These are phyloP conservation scores for Drosophila pseudotalamancana DNA, from an alignment of 2,888 invertebrate genomes.

Conservation along the genomic window DNA sequence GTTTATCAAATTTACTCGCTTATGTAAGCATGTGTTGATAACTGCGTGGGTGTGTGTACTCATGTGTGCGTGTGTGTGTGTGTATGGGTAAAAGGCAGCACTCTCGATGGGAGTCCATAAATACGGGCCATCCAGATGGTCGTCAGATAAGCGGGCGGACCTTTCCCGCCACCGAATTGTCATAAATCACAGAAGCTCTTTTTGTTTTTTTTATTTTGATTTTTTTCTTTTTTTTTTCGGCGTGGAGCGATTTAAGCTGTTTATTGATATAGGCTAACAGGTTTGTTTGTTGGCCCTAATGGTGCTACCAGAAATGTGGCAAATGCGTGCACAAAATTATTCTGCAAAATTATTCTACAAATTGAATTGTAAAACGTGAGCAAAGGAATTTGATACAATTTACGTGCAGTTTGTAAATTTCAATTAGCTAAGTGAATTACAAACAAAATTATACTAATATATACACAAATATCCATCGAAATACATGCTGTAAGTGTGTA, in stretches of 20 bases:
- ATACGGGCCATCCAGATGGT: constrained; percentile 65
- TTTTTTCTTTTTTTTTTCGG: constrained; percentile 8
- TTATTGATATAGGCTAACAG: constrained; percentile 73
- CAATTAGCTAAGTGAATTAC: constrained; percentile 70
- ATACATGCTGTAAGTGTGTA: too few relatives aligned
- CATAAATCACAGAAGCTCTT: constrained; percentile 66
- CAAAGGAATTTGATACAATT: constrained; percentile 26
- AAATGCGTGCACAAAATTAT: constrained; percentile 14
- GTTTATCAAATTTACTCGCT: constrained; percentile 66
- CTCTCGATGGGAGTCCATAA: constrained; percentile 45
- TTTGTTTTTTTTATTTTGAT: background rate
- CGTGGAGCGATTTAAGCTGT: constrained; percentile 51
- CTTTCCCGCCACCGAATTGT: constrained; percentile 32
- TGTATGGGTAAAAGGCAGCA: constrained; percentile 19
- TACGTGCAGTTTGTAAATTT: constrained; percentile 51
- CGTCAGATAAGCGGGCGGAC: constrained; percentile 55
- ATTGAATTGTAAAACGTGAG: constrained; percentile 7
- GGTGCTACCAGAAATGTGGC: constrained; percentile 24
- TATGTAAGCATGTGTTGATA: constrained; percentile 22
- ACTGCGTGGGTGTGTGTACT: background rate
- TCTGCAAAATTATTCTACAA: constrained; percentile 12
- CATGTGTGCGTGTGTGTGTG: background rate
- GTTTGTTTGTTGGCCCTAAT: constrained; percentile 57
- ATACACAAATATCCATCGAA: background rate
- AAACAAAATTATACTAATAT: constrained; percentile 40